A percentile compares a stretch with the other conserved stretches of the same genome.
Conservation (phyloP, 2,113 vertebrate species). For the Columbina picui region DNA sequence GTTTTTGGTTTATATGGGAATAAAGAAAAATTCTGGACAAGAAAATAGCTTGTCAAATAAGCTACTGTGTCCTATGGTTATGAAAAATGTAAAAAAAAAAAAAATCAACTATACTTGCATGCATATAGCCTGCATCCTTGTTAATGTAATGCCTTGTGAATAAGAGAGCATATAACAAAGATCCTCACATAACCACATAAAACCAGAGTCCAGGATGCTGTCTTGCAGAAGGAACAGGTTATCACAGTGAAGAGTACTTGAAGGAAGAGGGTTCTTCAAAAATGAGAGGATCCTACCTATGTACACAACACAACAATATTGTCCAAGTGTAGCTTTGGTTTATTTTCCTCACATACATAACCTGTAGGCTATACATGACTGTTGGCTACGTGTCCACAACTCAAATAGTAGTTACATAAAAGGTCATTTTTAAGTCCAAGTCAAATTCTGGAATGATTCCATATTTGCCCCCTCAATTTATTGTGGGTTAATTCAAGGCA, state of each 20-base stretch:
- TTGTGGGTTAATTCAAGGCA: background rate
- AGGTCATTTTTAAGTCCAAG: background rate
- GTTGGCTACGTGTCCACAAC: background rate
- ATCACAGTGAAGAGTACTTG: background rate
- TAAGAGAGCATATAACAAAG: background rate
- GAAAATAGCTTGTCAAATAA: background rate
- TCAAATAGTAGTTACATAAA: background rate
- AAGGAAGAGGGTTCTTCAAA: accelerated
- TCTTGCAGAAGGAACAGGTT: background rate
- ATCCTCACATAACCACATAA: background rate
- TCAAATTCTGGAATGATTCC: background rate
- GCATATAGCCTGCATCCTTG: background rate
- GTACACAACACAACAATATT: background rate
- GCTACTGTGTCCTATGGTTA: background rate
- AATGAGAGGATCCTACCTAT: background rate
- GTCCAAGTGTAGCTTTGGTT: background rate
- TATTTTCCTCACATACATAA: background rate
- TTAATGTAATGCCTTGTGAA: background rate
- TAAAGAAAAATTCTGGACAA: background rate
- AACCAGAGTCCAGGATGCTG: background rate
- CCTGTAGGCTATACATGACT: background rate
- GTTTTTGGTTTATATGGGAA: background rate
- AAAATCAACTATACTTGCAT: background rate
- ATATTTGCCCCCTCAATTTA: background rate
- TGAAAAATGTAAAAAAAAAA: background rate